Base-by-base conservation (phyloP, 2,888 invertebrate genomes). In the Trypoxylon attenuatum region DNA sequence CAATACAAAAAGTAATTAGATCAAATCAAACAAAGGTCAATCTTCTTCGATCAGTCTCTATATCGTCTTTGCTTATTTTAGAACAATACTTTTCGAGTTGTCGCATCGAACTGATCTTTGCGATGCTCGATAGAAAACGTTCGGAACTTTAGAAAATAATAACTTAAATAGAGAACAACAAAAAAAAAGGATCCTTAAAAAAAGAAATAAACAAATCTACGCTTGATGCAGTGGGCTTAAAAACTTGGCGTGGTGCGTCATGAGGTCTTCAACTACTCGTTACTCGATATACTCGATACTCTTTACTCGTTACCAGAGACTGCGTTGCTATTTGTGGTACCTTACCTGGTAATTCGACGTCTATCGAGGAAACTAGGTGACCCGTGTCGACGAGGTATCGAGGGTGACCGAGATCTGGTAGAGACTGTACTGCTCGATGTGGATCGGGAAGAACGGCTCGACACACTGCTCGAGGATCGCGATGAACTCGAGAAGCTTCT, bases 321-420 rank as follows among this genome's bases (percentile, higher is more conserved):
- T 63, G 62, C 46, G 21, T n/a, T n/a, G n/a, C n/a, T 22, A 33
- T 18, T 45, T 25, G 15, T 29, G 18, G 15, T 22, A 6, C 25
- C 68, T 59, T 74, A 98, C 97, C 97, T 98, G 78, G 98, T 98
- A 82, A 98, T 98, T 77, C 98, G 91, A 61, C 98, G 91, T 79
- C 96, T 90, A 88, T 97, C 97, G 67, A 97, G 89, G 88, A 97
- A 97, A 87, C 96, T 96, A 16, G 98, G 98, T 58, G 97, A 97
- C 41, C 97, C 97, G 78, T 94, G 93, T 65, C 97, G 91, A 58
- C 97, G 90, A 50, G 97, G 96, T 87, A 97, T 97, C 62, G 97
- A 97, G n/a, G 93, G 94, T 63, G 95, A 94, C 66, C 94, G 90
- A 59, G 93, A 92, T 73, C 92, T 89, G 76, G 85, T 88, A 16